These are phyloP conservation scores for Cylas formicarius DNA, from an alignment of 1,140 invertebrate species.

Conservation along the genomic window DNA sequence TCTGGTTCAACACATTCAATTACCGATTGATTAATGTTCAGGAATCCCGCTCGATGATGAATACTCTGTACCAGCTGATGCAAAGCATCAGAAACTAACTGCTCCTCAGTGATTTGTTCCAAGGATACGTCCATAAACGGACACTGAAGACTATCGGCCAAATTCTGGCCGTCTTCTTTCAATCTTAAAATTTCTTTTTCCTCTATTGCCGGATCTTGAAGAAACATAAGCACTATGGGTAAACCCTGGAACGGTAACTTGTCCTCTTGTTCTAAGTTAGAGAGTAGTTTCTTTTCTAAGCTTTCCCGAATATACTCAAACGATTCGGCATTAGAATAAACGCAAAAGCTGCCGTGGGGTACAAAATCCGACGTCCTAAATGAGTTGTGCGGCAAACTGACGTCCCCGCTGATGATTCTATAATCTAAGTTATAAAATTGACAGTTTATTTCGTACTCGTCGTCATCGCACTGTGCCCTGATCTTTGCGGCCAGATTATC, in stretches of 20 bases:
- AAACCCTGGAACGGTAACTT: conserved; percentile 74
- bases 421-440: conserved; percentile 78
- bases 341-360: conserved; percentile 78
- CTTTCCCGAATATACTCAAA: conserved; percentile 89
- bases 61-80: conserved; percentile 69
- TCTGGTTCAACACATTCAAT: conserved; percentile 78
- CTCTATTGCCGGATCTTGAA: conserved; percentile 74
- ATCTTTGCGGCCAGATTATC: conserved; percentile 74
- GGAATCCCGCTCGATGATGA: conserved; percentile 60
- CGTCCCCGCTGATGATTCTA: conserved; percentile 78
- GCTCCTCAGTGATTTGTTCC: conserved; percentile 54
- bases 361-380: conserved; percentile 69
- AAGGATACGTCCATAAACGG: conserved; percentile 77
- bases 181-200: conserved; percentile 76
- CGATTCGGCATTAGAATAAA: conserved; percentile 85
- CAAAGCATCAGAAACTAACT: conserved; percentile 64
- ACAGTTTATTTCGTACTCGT: conserved; percentile 79
- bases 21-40: conserved; percentile 65
- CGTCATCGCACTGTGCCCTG: conserved; percentile 65
- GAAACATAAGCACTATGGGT: conserved; percentile 84
- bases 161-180: conserved; percentile 81
- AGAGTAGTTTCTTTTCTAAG: conserved; percentile 83
- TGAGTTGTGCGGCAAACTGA: conserved; percentile 68
- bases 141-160: conserved; percentile 82
- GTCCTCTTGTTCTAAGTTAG: conserved; percentile 86